These are phyloP conservation scores for Ailuropoda melanoleuca DNA, from an alignment of 2,113 vertebrate species.

Conservation along the genomic window DNA sequence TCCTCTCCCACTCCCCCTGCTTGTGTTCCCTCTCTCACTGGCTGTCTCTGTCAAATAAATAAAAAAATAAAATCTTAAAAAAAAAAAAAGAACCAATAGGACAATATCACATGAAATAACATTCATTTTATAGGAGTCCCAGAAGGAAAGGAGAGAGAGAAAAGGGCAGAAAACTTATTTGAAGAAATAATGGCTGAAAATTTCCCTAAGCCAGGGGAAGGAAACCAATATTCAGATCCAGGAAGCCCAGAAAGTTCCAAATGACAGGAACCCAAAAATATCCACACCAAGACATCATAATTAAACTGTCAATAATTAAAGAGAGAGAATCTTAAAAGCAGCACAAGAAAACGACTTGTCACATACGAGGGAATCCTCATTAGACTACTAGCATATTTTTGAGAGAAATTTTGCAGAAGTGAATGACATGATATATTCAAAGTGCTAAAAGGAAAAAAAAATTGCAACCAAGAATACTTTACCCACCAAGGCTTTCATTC, in stretches of 20 bases:
- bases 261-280: neutral
- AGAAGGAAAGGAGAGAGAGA: neutral
- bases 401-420: neutral
- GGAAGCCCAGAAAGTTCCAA: neutral
- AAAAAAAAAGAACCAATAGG: neutral
- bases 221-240: neutral
- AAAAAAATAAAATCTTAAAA: no score
- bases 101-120: neutral
- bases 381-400: neutral
- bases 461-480: neutral
- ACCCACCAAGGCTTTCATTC: neutral
- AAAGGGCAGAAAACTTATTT: neutral
- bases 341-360: neutral
- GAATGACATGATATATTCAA: neutral
- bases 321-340: neutral
- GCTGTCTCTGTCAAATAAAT: no score
- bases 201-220: neutral
- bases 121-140: neutral
- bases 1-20: no score
- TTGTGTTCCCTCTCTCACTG: no score
- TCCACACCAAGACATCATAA: neutral
- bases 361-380: neutral
- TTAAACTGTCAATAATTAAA: neutral
- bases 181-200: neutral
- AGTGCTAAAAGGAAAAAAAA: neutral